Conservation (phyloP, 53 echinoderm and acorn worm species). For the Glandiceps talaboti region DNA sequence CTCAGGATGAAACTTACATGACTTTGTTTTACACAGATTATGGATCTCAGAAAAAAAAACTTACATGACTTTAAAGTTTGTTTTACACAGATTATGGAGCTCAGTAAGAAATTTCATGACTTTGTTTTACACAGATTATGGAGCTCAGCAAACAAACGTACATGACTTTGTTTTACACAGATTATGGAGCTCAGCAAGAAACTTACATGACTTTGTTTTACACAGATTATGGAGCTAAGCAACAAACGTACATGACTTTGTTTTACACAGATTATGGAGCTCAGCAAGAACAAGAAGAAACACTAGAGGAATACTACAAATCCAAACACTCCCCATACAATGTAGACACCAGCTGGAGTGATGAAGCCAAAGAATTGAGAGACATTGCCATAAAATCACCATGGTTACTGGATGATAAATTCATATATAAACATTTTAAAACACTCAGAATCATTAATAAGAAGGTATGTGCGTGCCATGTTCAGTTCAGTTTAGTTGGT, state of each 20-base stretch:
- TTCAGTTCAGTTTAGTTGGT: too few species aligned
- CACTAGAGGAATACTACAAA: conserved; percentile 64
- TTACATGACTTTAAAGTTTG: too few species aligned
- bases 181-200: too few species aligned
- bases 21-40: conserved; percentile 27
- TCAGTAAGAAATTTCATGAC: neutral
- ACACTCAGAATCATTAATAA: conserved; percentile 81
- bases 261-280: conserved; percentile 45
- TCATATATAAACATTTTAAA: conserved; percentile 79
- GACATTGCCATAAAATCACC: conserved; percentile 94
- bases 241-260: neutral
- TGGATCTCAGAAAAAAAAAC: conserved; percentile 52
- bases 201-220: too few species aligned
- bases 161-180: neutral
- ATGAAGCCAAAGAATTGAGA: conserved; percentile 67
- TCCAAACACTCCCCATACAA: conserved; percentile 91
- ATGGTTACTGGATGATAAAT: conserved; percentile 69
- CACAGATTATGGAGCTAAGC: too few species aligned
- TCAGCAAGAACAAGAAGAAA: conserved; percentile 65
- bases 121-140: neutral
- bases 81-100: neutral
- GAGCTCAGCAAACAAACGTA: too few species aligned
- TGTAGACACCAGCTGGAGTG: conserved; percentile 92
- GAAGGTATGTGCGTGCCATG: conserved; percentile 45
- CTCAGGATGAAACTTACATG: too few species aligned